These are phyloP conservation scores for Calyptomena viridis DNA, from an alignment of 2,113 vertebrate species.

Conservation along the genomic window DNA sequence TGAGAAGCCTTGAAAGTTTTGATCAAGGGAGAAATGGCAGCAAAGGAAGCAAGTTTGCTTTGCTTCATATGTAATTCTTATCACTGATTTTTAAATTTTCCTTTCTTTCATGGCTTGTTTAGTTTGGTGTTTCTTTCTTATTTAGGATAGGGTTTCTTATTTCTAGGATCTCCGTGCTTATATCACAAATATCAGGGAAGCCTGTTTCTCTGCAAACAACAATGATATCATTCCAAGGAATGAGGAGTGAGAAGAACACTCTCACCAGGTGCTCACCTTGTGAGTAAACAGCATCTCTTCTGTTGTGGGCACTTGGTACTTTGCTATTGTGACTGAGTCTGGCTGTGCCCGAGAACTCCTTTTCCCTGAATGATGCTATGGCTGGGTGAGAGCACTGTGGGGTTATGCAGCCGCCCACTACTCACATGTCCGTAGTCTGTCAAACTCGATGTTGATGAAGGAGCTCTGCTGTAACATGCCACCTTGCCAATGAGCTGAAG, in stretches of 20 bases:
- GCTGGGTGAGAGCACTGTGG: neutral
- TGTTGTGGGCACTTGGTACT: neutral
- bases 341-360: neutral
- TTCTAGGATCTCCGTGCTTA: neutral
- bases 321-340: neutral
- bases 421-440: neutral
- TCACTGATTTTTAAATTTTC: neutral
- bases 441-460: accelerated
- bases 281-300: neutral
- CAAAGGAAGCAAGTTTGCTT: neutral
- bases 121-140: neutral
- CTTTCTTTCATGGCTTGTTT: neutral
- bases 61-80: neutral
- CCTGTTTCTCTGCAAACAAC: neutral
- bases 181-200: neutral
- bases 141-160: neutral
- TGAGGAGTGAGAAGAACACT: neutral
- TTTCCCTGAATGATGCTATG: neutral
- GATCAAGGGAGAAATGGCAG: neutral
- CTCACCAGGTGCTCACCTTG: neutral
- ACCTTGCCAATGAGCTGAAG: accelerated
- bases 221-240: neutral
- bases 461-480: accelerated
- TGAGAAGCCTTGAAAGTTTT: neutral
- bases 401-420: accelerated